Conservation (phyloP, 2,113 vertebrate species). For the Astur gentilis region DNA sequence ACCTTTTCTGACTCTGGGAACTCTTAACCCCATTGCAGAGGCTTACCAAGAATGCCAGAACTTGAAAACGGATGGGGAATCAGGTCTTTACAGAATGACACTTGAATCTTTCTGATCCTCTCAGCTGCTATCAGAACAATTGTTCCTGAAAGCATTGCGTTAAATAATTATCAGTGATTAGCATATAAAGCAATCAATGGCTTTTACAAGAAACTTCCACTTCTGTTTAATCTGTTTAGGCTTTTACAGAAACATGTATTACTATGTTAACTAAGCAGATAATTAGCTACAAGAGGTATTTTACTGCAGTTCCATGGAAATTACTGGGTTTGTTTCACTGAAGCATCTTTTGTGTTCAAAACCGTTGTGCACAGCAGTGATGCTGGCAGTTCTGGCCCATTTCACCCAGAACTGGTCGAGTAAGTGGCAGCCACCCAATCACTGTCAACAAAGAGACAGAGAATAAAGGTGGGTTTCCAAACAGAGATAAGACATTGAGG, state of each 20-base stretch:
- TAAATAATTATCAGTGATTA: slow-evolving; percentile 13
- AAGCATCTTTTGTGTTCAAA: not conserved
- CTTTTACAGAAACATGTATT: not conserved
- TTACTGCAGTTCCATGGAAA: not conserved
- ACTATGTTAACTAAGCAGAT: slow-evolving; percentile 29
- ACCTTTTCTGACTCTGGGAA: not conserved
- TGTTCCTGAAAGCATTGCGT: not conserved
- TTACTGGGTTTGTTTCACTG: not conserved
- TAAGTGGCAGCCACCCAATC: not conserved
- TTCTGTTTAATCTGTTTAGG: not conserved
- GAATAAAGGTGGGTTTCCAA: not conserved
- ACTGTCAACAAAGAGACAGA: not conserved
- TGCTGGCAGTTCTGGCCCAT: not conserved
- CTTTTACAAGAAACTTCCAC: slow-evolving; percentile 10
- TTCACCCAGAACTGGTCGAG: not conserved
- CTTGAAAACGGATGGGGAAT: not conserved
- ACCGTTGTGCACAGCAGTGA: not conserved
- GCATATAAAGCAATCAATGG: slow-evolving; percentile 6
- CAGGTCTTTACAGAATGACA: not conserved
- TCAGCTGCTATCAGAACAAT: not conserved
- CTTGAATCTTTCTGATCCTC: not conserved
- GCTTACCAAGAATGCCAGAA: not conserved
- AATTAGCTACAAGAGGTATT: slow-evolving; percentile 21
- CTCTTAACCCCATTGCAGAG: not conserved
- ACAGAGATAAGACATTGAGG: not conserved